phyloP scores from a whole-genome alignment of 1,140 invertebrate genomes.

The Fopius arisanus region DNA sequence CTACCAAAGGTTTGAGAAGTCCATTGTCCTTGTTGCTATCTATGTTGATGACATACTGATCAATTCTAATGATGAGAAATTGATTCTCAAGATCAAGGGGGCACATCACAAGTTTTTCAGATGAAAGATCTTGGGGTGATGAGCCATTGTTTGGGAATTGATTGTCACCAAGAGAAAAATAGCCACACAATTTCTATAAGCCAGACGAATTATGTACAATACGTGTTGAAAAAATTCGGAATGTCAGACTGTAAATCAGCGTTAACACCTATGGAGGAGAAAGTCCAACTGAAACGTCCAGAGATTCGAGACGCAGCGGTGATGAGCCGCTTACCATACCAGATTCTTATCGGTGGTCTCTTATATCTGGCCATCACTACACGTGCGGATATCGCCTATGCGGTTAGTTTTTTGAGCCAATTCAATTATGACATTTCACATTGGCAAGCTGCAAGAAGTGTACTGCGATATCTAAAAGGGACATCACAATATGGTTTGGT shows the following conservation, averaged over 20 bases:
- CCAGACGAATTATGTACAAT: background rate
- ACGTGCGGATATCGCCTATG: too few relatives aligned
- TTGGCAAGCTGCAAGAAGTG: background rate
- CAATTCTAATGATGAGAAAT: conserved; percentile 31
- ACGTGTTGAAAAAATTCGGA: background rate
- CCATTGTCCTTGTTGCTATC: conserved; percentile 39
- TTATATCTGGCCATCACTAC: background rate
- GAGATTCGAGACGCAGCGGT: background rate
- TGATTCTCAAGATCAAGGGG: background rate
- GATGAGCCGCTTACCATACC: background rate
- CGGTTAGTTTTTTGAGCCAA: background rate
- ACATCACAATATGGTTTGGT: background rate
- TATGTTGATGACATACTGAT: conserved; percentile 55
- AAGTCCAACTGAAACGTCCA: background rate
- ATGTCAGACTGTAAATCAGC: background rate
- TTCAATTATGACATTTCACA: background rate
- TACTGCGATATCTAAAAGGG: background rate
- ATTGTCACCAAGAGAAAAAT: conserved; percentile 20
- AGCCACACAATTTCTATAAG: background rate
- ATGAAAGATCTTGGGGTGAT: conserved; percentile 31
- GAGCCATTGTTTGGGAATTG: conserved; percentile 28
- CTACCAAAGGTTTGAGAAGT: conserved; percentile 34
- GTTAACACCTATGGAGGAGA: background rate
- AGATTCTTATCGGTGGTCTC: background rate
- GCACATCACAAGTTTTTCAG: background rate